phyloP scores from a whole-genome alignment of 2,113 vertebrate species.

The Myocastor coypus region DNA sequence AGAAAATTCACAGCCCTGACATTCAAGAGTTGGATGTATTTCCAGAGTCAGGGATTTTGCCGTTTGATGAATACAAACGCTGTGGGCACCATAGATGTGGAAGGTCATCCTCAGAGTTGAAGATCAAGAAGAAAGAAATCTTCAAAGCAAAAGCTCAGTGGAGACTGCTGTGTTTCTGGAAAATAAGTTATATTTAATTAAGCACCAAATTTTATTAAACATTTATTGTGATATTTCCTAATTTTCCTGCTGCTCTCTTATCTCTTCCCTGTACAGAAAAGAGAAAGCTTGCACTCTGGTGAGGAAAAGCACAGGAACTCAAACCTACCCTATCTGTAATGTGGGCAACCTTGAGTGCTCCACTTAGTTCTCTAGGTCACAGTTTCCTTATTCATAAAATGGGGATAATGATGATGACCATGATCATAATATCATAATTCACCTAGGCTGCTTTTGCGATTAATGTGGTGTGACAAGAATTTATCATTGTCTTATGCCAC shows the following conservation, averaged over 20 bases:
- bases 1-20: neutral
- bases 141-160: neutral
- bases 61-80: neutral
- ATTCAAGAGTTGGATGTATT: neutral
- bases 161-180: neutral
- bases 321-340: neutral
- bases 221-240: neutral
- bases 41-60: rapidly evolving
- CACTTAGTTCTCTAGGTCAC: neutral
- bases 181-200: conserved; percentile 9
- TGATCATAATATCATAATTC: neutral
- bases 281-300: neutral
- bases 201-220: neutral
- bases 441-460: neutral
- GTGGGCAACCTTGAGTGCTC: neutral
- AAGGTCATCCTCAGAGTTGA: neutral
- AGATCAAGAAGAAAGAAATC: conserved; percentile 22
- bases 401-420: neutral
- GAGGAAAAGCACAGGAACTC: neutral
- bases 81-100: neutral
- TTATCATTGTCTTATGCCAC: no score
- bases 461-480: neutral
- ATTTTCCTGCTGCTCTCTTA: neutral
- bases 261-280: neutral
- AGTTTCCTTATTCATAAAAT: neutral